A percentile compares a stretch with the other conserved stretches of the same genome.
Evolutionary conservation across 1,140 invertebrate genomes (phyloP).

Genomic region (Scaptomyza graminum): DNA sequence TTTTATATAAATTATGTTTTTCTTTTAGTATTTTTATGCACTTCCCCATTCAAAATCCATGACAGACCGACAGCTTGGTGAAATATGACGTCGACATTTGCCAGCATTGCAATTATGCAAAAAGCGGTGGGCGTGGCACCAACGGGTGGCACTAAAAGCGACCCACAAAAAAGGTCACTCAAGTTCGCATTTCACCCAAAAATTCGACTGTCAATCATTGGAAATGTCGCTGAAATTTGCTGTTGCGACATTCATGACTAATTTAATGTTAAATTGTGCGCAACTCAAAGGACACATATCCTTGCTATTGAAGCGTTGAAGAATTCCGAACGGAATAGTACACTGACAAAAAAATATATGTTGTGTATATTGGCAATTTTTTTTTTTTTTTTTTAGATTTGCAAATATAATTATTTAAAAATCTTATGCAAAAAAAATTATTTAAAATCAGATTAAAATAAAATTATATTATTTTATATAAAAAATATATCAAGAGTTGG

Average conservation of each 20-base stretch:
- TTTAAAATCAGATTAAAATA: too few relatives aligned
- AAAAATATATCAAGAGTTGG: too few relatives aligned
- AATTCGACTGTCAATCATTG: conserved; percentile 55
- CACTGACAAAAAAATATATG: background rate
- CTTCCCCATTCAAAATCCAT: conserved; percentile 47
- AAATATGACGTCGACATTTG: conserved; percentile 40
- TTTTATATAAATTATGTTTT: conserved; percentile 48
- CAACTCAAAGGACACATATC: conserved; percentile 21
- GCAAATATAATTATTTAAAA: too few relatives aligned
- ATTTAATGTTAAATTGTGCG: conserved; percentile 69
- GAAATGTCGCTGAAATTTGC: conserved; percentile 65
- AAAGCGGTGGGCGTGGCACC: conserved; percentile 19
- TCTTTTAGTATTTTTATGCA: conserved; percentile 62
- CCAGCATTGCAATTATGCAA: conserved; percentile 66
- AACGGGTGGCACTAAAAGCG: background rate
- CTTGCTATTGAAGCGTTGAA: conserved; percentile 6
- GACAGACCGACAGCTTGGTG: conserved; percentile 32
- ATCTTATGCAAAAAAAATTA: too few relatives aligned
- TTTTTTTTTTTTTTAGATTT: too few relatives aligned
- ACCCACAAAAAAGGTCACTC: conserved; percentile 21
- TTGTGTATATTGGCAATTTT: background rate
- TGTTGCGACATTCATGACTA: conserved; percentile 58
- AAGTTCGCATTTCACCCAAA: background rate
- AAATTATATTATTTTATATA: too few relatives aligned
- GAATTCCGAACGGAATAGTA: background rate